Evolutionary conservation across 2,888 invertebrate genomes (phyloP).

Genomic region (Torymus auratus): DNA sequence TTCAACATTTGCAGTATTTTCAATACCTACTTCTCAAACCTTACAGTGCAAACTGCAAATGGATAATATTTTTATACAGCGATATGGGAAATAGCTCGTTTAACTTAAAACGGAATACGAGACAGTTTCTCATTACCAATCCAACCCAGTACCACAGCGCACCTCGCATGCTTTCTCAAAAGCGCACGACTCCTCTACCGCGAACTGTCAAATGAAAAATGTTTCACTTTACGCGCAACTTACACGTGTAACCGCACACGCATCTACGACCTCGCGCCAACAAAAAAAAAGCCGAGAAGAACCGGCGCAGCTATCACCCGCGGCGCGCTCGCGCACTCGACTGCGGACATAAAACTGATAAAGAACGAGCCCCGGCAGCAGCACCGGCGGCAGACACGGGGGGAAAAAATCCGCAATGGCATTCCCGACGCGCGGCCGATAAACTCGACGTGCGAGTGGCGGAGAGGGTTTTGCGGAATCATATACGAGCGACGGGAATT

Average conservation of each 20-base stretch:
- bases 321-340: neutral
- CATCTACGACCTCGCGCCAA: neutral
- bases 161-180: no score
- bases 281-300: no score
- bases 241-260: neutral
- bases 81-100: no score
- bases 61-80: no score
- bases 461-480: no score
- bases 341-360: constrained; percentile 12
- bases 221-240: neutral
- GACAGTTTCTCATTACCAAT: no score
- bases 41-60: no score
- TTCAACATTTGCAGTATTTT: no score
- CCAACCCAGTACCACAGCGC: no score
- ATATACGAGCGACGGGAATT: no score
- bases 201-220: neutral
- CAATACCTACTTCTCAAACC: no score
- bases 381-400: neutral
- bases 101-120: no score
- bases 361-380: neutral
- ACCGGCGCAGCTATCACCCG: neutral
- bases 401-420: neutral
- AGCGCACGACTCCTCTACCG: neutral
- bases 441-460: neutral
- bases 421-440: neutral